phyloP scores from a whole-genome alignment of 2,797 vertebrate genomes.

The Gila robusta region DNA sequence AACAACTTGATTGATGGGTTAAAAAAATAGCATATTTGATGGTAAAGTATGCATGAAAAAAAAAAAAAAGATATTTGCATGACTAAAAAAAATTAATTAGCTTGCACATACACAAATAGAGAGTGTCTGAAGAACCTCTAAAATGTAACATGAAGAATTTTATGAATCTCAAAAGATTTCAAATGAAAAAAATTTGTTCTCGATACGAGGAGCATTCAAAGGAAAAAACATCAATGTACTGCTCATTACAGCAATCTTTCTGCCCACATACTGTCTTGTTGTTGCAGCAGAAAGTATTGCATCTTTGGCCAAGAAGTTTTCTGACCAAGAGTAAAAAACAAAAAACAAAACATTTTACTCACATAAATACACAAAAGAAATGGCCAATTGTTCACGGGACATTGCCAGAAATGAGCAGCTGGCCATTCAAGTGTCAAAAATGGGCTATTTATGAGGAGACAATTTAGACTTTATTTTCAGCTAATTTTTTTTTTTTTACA shows the following conservation, averaged over 20 bases:
- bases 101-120: background rate
- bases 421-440: slow-evolving; percentile 5
- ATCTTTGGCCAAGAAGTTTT: background rate
- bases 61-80: background rate
- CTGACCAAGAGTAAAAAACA: background rate
- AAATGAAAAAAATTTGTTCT: too few relatives aligned
- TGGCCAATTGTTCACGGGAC: background rate
- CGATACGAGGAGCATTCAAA: background rate
- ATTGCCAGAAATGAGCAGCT: background rate
- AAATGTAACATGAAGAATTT: background rate
- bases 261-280: background rate
- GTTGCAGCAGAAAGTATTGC: background rate
- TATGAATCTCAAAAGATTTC: background rate
- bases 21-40: background rate
- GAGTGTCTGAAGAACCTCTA: background rate
- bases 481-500: background rate
- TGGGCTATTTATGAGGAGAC: background rate
- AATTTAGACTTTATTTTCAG: slow-evolving; percentile 1
- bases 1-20: slow-evolving; percentile 34
- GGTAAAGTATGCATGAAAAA: background rate
- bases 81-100: background rate
- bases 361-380: slow-evolving; percentile 6
- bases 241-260: background rate
- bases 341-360: background rate
- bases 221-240: background rate